These are phyloP conservation scores for Rhinella marina DNA, from an alignment of 2,797 vertebrate species.

Conservation along the genomic window DNA sequence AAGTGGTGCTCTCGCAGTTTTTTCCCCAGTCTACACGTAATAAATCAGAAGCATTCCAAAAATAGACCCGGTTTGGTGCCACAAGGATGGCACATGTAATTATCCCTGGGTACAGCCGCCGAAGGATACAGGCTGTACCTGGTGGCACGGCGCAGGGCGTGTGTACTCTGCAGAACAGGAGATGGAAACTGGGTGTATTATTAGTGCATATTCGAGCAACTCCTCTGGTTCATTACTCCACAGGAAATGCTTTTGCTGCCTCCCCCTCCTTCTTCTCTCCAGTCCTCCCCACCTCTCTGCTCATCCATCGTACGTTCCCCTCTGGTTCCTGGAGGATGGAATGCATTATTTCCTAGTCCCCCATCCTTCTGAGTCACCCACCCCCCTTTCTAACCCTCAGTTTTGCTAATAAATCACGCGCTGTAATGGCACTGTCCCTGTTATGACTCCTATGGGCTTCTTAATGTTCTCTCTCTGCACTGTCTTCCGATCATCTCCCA, in stretches of 20 bases:
- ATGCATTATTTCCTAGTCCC: constrained; percentile 25
- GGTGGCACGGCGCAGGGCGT: neutral
- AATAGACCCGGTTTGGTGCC: neutral
- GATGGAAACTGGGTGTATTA: constrained; percentile 23
- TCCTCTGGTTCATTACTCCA: constrained; percentile 32
- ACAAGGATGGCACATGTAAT: neutral
- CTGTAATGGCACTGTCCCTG: constrained; percentile 19
- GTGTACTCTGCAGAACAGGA: neutral
- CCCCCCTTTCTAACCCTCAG: constrained; percentile 28
- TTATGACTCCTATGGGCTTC: constrained; percentile 24
- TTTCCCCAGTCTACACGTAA: no score
- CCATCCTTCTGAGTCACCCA: constrained; percentile 3
- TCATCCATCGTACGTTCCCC: constrained; percentile 24
- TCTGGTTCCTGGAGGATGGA: constrained; percentile 20
- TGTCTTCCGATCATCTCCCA: neutral
- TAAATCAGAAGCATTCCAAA: neutral
- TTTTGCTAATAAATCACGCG: constrained; percentile 18
- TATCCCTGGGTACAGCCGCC: neutral
- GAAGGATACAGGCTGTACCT: neutral
- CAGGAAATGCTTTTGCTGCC: constrained; percentile 46
- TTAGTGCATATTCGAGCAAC: constrained; percentile 15
- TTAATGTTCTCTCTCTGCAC: constrained; percentile 31
- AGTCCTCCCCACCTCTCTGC: constrained; percentile 18
- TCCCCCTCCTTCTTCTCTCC: constrained; percentile 33
- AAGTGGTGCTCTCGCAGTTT: neutral